Conservation (phyloP, 1,140 invertebrate species). For the Brachionus manjavacas region DNA sequence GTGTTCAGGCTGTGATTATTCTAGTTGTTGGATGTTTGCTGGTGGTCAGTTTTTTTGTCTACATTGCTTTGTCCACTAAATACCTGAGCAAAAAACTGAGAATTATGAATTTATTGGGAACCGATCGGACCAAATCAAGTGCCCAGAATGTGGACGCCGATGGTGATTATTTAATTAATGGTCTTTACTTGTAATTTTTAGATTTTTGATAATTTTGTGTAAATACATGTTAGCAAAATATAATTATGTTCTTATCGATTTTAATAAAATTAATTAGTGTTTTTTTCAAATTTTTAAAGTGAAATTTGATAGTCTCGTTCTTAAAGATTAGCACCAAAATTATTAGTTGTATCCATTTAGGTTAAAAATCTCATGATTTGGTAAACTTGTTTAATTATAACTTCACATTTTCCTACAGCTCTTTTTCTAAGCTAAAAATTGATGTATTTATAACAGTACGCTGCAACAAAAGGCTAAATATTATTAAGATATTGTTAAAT, state of each 20-base stretch:
- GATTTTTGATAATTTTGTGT: background rate
- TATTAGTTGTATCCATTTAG: too few species aligned
- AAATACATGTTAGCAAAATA: background rate
- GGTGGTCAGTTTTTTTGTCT: background rate
- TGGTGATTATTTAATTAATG: slow-evolving; percentile 38
- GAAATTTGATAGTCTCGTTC: background rate
- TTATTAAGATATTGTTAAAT: too few species aligned
- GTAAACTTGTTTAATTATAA: too few species aligned
- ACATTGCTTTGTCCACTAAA: background rate
- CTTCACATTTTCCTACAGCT: too few species aligned
- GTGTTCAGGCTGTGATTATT: background rate
- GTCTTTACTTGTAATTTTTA: background rate
- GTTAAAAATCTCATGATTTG: too few species aligned
- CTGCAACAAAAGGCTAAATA: too few species aligned
- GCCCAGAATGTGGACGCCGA: slow-evolving; percentile 16
- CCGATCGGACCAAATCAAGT: background rate
- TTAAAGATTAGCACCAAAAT: too few species aligned
- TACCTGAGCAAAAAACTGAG: background rate
- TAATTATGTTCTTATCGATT: background rate
- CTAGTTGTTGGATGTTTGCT: background rate
- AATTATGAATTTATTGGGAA: background rate
- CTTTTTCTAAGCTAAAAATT: too few species aligned
- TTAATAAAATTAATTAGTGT: background rate
- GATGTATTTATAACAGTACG: too few species aligned
- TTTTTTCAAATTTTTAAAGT: background rate